phyloP scores from a whole-genome alignment of 2,797 vertebrate species.

The Garrulus glandarius region DNA sequence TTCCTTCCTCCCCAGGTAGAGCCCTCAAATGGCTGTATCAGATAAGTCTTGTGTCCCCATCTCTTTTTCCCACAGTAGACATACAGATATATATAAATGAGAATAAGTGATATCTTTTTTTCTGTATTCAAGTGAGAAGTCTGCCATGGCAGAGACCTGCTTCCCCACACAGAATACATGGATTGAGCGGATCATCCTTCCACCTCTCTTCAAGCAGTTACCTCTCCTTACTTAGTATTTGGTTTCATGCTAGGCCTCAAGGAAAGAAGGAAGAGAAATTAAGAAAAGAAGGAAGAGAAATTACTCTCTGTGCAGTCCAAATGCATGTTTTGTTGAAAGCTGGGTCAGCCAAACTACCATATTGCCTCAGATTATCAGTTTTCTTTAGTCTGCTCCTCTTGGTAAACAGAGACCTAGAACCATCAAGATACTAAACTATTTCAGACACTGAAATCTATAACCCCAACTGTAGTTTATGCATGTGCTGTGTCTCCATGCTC shows the following conservation, averaged over 20 bases:
- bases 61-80: background rate
- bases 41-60: accelerated
- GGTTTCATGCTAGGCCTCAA: background rate
- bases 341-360: background rate
- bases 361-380: background rate
- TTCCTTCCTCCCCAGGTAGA: background rate
- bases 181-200: background rate
- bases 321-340: background rate
- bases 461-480: background rate
- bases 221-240: background rate
- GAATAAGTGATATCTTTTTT: background rate
- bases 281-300: background rate
- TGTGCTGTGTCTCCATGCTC: background rate
- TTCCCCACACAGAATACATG: background rate
- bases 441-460: background rate
- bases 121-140: background rate
- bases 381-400: background rate
- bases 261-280: background rate
- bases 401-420: background rate
- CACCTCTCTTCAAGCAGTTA: background rate
- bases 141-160: background rate
- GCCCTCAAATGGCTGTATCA: accelerated
- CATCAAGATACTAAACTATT: background rate
- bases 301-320: background rate
- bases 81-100: background rate